Percentiles rank a stretch among this genome's conserved stretches.
Conservation (phyloP, 2,888 invertebrate genomes). For the Lymantria dispar region DNA sequence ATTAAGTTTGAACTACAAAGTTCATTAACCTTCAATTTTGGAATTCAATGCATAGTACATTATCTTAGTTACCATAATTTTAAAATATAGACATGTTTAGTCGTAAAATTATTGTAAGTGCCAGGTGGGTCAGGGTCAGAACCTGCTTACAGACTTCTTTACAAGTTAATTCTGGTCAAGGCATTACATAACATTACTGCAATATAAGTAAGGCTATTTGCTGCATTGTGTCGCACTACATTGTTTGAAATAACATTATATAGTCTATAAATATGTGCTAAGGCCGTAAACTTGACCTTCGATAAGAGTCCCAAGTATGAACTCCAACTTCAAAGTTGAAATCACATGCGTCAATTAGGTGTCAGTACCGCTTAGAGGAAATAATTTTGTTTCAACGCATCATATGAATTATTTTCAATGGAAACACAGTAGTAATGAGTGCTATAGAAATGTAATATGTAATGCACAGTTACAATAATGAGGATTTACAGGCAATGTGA, state of each 20-base stretch:
- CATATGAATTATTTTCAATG: neutral
- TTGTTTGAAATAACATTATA: conserved; percentile 6
- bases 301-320: conserved; percentile 44
- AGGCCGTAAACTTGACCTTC: conserved; percentile 74
- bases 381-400: conserved; percentile 33
- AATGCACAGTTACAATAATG: neutral
- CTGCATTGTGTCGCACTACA: conserved; percentile 2
- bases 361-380: conserved; percentile 23
- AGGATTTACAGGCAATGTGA: conserved; percentile 5
- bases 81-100: neutral
- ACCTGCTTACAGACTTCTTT: conserved; percentile 55
- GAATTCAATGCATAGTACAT: neutral
- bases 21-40: neutral
- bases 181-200: conserved; percentile 68
- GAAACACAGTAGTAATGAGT: neutral
- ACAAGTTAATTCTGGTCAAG: conserved; percentile 55
- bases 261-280: conserved; percentile 5
- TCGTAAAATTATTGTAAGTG: conserved; percentile 47
- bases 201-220: conserved; percentile 18
- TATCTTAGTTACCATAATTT: neutral
- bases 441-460: neutral
- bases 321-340: conserved; percentile 38
- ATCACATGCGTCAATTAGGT: conserved; percentile 53
- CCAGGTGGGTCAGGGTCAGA: conserved; percentile 75
- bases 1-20: neutral